Percentiles rank a stretch among this genome's conserved stretches.
These are phyloP conservation scores for Leptinotarsa defecta DNA, from an alignment of 1,140 invertebrate genomes.

Conservation along the genomic window DNA sequence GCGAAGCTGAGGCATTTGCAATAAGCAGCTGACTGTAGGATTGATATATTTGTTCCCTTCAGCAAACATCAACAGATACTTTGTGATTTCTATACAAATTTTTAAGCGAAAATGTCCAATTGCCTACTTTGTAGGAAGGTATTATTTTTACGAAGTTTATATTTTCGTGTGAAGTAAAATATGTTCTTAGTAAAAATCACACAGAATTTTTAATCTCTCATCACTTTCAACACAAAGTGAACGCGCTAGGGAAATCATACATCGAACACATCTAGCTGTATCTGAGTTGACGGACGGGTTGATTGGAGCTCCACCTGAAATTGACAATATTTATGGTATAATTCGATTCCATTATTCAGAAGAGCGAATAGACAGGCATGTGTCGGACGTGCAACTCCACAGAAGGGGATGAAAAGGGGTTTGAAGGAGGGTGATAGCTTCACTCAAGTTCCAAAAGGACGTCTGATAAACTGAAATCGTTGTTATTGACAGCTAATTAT, in stretches of 20 bases:
- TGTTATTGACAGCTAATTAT: slow-evolving; percentile 43
- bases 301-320: slow-evolving; percentile 32
- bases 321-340: slow-evolving; percentile 40
- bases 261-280: slow-evolving; percentile 5
- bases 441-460: slow-evolving; percentile 32
- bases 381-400: slow-evolving; percentile 28
- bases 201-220: no score
- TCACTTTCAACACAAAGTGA: not conserved
- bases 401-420: not conserved
- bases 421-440: slow-evolving; percentile 21
- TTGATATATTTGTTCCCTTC: no score
- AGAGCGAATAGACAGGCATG: slow-evolving; percentile 37
- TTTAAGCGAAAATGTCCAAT: no score
- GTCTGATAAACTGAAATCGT: slow-evolving; percentile 34
- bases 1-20: no score
- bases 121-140: no score
- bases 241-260: not conserved
- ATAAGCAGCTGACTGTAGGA: no score
- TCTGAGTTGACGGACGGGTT: slow-evolving; percentile 31
- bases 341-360: slow-evolving; percentile 37
- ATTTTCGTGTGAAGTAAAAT: no score
- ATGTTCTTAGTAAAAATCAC: no score
- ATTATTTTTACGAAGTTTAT: no score
- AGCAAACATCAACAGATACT: no score
- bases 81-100: no score